Base-by-base conservation (phyloP, 2,113 vertebrate species). In the Pachypanchax playfairii region DNA sequence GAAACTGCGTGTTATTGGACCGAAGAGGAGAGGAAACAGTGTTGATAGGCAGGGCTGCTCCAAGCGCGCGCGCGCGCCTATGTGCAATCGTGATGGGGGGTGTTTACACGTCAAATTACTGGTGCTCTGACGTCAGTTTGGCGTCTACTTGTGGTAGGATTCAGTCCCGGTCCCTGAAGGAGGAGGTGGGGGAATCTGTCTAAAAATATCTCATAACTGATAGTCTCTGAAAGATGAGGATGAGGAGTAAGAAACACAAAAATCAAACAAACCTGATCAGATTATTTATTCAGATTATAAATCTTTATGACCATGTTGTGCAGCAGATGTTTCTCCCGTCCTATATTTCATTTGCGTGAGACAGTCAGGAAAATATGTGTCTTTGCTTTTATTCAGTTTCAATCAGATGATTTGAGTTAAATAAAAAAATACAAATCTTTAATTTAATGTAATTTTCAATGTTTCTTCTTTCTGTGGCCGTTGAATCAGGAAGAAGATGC, bases 31-130 rank as follows among this genome's bases (percentile, higher is more conserved):
- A 85, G 77, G 80, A 73, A 82, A 65, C 56, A 52, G 50, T 81
- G 73, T 24, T 56, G 75, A 65, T 51, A 46, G 75, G 70, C 60
- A 60, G 79, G 77, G 77, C 48, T 62, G 62, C 5, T 36, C 13
- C 48, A 22, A 41, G 35, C 41, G 24, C 12, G 17, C 17, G 36
- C 17, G 41, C 13, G 53, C 29, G 67, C 64, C 83, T 85, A 55
- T 39, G 68, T 67, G 84, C 85, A 89, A 81, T 90, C 87, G 90
- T n/a, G 50, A 53, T 43, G 46, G 58, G 61, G 35, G 31, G 62
- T 5, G 92, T 89, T 92, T 88, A 90, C 92, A 93, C 94, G 95
- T 96, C 95, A 96, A 92, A 92, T 93, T 90, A 94, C 94, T 91
- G 91, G 81, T 84, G 85, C 89, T 94, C 91, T 96, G 95, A 97